Percentiles rank a stretch among this genome's conserved stretches.
Conservation (phyloP, 2,797 vertebrate genomes). For the Eutrigla gurnardus region DNA sequence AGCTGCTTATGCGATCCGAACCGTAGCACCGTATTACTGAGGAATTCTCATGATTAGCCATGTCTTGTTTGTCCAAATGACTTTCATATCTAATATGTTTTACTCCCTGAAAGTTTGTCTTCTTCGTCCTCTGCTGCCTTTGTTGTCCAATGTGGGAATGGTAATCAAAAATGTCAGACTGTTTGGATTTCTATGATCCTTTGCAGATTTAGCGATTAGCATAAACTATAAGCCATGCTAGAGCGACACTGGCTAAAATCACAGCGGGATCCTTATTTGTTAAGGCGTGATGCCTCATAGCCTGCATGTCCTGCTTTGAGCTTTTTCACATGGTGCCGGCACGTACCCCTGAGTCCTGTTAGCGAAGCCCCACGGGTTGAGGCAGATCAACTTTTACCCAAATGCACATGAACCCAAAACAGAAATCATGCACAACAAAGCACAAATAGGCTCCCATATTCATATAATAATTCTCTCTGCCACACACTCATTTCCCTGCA, state of each 20-base stretch:
- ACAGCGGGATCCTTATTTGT: constrained; percentile 77
- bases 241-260: constrained; percentile 73
- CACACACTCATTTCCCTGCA: constrained; percentile 27
- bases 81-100: constrained; percentile 21
- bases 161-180: constrained; percentile 75
- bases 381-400: constrained; percentile 58
- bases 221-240: constrained; percentile 78
- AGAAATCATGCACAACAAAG: constrained; percentile 60
- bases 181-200: constrained; percentile 80
- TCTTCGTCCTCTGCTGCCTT: constrained; percentile 69
- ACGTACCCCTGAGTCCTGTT: constrained; percentile 80
- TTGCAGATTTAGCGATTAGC: constrained; percentile 73
- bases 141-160: constrained; percentile 68
- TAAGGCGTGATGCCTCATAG: constrained; percentile 71
- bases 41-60: constrained; percentile 22
- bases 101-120: constrained; percentile 49
- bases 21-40: constrained; percentile 7
- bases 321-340: constrained; percentile 64
- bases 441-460: constrained; percentile 70
- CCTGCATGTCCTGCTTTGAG: constrained; percentile 75
- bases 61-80: constrained; percentile 15
- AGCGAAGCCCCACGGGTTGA: constrained; percentile 70
- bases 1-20: constrained; percentile 43
- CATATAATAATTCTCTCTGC: constrained; percentile 47
- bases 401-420: constrained; percentile 29